phyloP scores from a whole-genome alignment of 2,113 vertebrate genomes.

The Melozone crissalis region DNA sequence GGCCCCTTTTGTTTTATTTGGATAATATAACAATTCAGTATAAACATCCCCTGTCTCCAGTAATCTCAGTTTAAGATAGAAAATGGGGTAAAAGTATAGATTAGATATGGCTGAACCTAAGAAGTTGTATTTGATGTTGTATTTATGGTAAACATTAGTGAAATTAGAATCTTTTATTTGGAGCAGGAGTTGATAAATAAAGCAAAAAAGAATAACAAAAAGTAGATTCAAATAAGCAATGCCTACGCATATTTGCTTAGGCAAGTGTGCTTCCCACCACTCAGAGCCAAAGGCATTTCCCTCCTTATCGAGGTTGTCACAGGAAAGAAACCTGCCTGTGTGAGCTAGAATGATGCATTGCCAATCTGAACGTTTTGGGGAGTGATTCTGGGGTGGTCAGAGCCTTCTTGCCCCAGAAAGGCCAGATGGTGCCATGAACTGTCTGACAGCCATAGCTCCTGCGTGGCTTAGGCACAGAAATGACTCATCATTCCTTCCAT shows the following conservation, averaged over 20 bases:
- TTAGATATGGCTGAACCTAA: neutral
- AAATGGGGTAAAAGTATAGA: neutral
- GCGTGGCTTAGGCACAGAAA: neutral
- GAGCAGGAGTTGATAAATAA: neutral
- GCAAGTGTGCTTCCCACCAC: neutral
- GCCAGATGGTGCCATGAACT: neutral
- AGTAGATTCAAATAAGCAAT: neutral
- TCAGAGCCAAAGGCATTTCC: neutral
- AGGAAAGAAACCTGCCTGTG: neutral
- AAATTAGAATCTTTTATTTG: conserved; percentile 9
- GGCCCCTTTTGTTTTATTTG: neutral
- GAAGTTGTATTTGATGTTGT: neutral
- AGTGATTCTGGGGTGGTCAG: neutral
- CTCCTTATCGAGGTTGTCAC: neutral
- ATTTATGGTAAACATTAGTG: neutral
- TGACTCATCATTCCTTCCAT: neutral
- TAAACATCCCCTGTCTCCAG: neutral
- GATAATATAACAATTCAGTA: neutral
- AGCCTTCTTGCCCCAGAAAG: neutral
- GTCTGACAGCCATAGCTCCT: neutral
- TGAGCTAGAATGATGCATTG: neutral
- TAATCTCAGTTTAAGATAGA: neutral
- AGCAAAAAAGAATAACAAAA: neutral
- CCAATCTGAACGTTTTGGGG: neutral
- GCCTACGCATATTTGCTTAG: neutral